Base-by-base conservation (phyloP, 2,888 invertebrate species). In the Nomada ruficornis region DNA sequence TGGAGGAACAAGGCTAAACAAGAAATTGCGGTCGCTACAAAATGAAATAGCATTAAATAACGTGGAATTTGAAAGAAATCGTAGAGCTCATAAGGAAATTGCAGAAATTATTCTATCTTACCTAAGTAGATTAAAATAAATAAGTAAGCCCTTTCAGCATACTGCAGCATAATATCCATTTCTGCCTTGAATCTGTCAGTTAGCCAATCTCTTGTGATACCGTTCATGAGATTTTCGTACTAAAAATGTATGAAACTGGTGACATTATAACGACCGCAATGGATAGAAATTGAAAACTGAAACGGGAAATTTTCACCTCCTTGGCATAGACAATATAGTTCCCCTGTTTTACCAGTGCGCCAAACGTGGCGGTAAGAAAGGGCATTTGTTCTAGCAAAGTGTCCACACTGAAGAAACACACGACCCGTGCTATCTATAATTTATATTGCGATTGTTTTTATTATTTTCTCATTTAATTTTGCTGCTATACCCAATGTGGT, bases 191-290 rank as follows among this genome's bases (percentile, higher is more conserved):
- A 0, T 36, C 10, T 0, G 0, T 18, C 1, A 5, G 7, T 36
- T 36, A 36, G 10, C 71, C 71, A 77, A 23, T 77, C 76, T 0
- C 20, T n/a, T 10, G 13, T 26, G 3, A 70, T 15, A 9, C 20
- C 26, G 13, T 13, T 9, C 7, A 76, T 13, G 13, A 76, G 54
- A 15, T 9, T 4, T 18, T 63, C n/a, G 23, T 70, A 55, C 76
- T 76, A 54, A 10, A 47, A 44, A 29, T 44, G 20, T 5, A 44
- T 62, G n/a, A 10, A 15, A 26, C 15, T 52, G 4, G 9, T 54
- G 4, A 36, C 1, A 26, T 18, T 10, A n/a, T 5, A 20, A 20
- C 2, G 10, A 20, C 9, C 7, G n/a, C 13, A 2, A 60, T 50
- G 13, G 3, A 9, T 59, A 10, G 7, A 36, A 54, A 55, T 3